Conservation (phyloP, 2,888 invertebrate genomes). For the Perizoma flavofasciatum region DNA sequence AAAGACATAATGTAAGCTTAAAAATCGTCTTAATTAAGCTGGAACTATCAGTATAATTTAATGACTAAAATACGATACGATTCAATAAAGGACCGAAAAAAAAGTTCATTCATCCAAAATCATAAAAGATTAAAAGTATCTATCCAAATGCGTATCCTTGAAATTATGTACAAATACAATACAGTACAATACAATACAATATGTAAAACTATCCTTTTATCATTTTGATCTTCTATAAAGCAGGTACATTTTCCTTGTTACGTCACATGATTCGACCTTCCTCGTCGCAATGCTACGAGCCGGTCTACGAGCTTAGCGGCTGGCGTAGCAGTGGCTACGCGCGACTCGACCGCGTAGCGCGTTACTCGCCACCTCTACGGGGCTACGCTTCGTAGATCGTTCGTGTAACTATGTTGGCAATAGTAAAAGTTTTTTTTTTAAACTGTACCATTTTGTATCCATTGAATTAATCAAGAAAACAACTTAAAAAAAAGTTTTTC, state of each 20-base stretch:
- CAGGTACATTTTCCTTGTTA: conserved; percentile 37
- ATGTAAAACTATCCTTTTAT: background rate
- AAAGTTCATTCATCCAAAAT: too few species aligned
- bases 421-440: background rate
- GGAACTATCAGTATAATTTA: too few species aligned
- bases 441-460: background rate
- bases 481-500: conserved; percentile 6
- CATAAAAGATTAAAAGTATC: too few species aligned
- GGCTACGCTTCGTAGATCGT: conserved; percentile 30
- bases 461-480: too few species aligned
- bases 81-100: too few species aligned
- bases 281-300: conserved; percentile 60
- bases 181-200: too few species aligned
- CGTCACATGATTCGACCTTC: conserved; percentile 57
- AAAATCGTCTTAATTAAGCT: too few species aligned
- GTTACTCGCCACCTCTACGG: conserved; percentile 51
- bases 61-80: too few species aligned
- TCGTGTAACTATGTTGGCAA: conserved; percentile 18
- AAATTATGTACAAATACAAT: too few species aligned
- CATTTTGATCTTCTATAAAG: background rate
- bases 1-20: too few species aligned
- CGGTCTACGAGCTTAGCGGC: conserved; percentile 53
- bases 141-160: too few species aligned
- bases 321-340: conserved; percentile 75
- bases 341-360: conserved; percentile 64